These are phyloP conservation scores for Ascaphus truei DNA, from an alignment of 2,113 vertebrate species.

Conservation along the genomic window DNA sequence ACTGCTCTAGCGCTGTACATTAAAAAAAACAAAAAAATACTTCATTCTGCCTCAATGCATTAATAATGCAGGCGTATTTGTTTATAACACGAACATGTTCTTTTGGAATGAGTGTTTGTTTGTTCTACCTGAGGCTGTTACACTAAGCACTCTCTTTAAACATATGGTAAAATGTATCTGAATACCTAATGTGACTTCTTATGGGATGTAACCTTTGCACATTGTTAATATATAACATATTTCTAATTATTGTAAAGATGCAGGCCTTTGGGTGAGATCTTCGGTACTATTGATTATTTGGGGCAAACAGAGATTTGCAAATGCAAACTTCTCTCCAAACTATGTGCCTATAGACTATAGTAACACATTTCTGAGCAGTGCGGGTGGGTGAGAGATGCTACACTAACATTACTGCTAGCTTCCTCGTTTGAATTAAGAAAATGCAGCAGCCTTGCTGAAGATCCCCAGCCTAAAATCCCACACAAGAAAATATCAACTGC, in stretches of 20 bases:
- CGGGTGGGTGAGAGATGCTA: neutral
- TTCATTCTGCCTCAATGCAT: neutral
- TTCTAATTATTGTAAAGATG: neutral
- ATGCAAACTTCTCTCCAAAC: neutral
- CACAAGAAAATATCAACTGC: neutral
- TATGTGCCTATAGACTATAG: neutral
- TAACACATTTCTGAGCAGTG: neutral
- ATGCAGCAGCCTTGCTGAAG: neutral
- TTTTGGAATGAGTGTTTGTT: neutral
- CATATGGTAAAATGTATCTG: no score
- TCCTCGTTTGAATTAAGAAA: neutral
- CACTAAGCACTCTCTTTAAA: neutral
- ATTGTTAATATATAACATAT: no score
- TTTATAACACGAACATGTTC: neutral
- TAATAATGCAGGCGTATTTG: conserved; percentile 17
- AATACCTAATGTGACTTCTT: neutral
- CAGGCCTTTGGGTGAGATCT: no score
- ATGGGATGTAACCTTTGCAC: neutral
- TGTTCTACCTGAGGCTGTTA: neutral
- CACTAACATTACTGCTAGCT: neutral
- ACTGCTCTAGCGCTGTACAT: neutral
- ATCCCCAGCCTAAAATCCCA: neutral
- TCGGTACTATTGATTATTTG: neutral
- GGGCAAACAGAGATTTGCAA: neutral
- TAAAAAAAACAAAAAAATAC: neutral